Percentiles rank a stretch among this genome's conserved stretches.
These are phyloP conservation scores for Cyphotilapia sp. DNA, from an alignment of 2,113 vertebrate species.

Conservation along the genomic window DNA sequence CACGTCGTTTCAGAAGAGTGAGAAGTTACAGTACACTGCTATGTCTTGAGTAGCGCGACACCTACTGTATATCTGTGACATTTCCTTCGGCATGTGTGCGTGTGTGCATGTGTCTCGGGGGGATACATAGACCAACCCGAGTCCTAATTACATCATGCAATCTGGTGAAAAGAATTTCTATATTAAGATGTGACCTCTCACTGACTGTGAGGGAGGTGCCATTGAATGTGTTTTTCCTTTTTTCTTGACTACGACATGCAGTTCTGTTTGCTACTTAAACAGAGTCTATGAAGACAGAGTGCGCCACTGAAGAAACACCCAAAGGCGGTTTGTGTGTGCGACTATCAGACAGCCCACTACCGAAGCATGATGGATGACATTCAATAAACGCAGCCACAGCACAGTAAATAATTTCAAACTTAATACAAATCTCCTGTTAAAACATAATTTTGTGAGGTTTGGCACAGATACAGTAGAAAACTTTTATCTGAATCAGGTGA, in stretches of 20 bases:
- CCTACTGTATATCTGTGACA: conserved; percentile 33
- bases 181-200: conserved; percentile 42
- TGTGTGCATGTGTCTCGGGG: conserved; percentile 1
- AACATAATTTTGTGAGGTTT: neutral
- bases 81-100: neutral
- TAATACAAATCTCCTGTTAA: neutral
- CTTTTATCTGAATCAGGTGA: neutral
- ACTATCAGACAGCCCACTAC: neutral
- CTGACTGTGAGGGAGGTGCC: conserved; percentile 11
- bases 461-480: neutral
- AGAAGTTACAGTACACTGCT: neutral
- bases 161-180: conserved; percentile 11
- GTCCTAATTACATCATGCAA: conserved; percentile 37
- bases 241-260: neutral
- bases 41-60: neutral
- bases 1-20: neutral
- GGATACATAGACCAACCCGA: neutral
- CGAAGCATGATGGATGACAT: neutral
- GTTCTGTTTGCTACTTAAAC: neutral
- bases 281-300: neutral
- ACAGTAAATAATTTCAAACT: neutral
- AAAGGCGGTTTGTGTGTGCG: neutral
- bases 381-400: neutral
- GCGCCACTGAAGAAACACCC: neutral
- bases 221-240: neutral